These are phyloP conservation scores for Oophaga sylvatica DNA, from an alignment of 2,797 vertebrate species.

Conservation along the genomic window DNA sequence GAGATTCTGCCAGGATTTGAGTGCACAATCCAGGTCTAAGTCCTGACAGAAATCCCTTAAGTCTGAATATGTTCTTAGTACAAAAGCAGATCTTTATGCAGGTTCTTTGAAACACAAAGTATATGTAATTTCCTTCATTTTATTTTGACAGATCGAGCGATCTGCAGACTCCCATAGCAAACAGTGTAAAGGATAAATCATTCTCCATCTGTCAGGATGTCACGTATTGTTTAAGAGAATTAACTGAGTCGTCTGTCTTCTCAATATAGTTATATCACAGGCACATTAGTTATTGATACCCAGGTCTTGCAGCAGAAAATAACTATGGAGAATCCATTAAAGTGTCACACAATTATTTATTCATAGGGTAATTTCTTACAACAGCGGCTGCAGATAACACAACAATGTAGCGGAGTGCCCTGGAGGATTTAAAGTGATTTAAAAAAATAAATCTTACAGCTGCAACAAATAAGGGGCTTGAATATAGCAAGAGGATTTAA, in stretches of 20 bases:
- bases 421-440: conserved; percentile 34
- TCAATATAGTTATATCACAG: conserved; percentile 8
- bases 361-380: conserved; percentile 15
- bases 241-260: not conserved
- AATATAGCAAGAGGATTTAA: conserved; percentile 33
- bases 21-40: too few relatives aligned
- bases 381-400: conserved; percentile 23
- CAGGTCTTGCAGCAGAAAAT: not conserved
- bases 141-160: not conserved
- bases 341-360: conserved; percentile 31
- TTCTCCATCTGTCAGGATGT: conserved; percentile 13
- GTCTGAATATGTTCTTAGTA: not conserved
- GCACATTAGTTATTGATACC: conserved; percentile 19
- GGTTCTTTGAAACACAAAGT: not conserved
- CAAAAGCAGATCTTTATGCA: not conserved
- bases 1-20: too few relatives aligned
- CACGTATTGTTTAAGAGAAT: conserved; percentile 20
- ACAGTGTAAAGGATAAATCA: conserved; percentile 16
- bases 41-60: not conserved
- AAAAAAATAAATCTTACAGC: conserved; percentile 31
- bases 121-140: not conserved
- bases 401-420: not conserved
- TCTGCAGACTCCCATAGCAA: not conserved
- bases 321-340: not conserved
- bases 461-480: conserved; percentile 42